Conservation (phyloP, 2,113 vertebrate genomes). For the Stegostoma tigrinum region DNA sequence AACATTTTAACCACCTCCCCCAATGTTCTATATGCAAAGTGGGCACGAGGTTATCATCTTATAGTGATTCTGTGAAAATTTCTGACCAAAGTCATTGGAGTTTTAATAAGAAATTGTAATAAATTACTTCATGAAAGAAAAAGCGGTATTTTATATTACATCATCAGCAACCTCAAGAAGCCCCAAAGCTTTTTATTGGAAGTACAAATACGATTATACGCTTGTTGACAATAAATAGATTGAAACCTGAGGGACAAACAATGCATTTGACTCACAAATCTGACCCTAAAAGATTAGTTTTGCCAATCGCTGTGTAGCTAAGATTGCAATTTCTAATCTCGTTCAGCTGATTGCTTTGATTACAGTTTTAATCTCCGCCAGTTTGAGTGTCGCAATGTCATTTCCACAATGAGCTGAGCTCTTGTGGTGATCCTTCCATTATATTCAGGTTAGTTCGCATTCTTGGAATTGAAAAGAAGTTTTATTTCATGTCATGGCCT, state of each 20-base stretch:
- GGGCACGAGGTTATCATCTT: neutral
- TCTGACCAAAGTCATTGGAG: neutral
- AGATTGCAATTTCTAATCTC: neutral
- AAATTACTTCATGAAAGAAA: neutral
- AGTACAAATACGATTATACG: too few relatives aligned
- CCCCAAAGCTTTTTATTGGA: too few relatives aligned
- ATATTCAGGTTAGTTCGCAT: neutral
- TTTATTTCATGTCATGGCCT: too few relatives aligned
- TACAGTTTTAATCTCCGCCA: neutral
- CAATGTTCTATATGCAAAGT: neutral
- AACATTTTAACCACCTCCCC: neutral
- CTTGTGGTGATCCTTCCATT: neutral
- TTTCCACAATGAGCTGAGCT: neutral
- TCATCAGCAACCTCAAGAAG: too few relatives aligned
- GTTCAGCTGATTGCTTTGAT: neutral
- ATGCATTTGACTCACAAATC: neutral
- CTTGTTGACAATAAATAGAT: neutral
- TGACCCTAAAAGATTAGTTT: slow-evolving; percentile 1
- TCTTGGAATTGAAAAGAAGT: neutral
- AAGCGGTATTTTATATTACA: too few relatives aligned
- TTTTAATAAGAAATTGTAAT: slow-evolving; percentile 16
- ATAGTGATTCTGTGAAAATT: neutral
- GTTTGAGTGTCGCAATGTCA: neutral
- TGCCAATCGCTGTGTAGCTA: neutral
- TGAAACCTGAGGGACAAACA: neutral